Percentiles rank a stretch among this genome's conserved stretches.
These are phyloP conservation scores for Morpho achilles DNA, from an alignment of 2,888 invertebrate species.

Conservation along the genomic window DNA sequence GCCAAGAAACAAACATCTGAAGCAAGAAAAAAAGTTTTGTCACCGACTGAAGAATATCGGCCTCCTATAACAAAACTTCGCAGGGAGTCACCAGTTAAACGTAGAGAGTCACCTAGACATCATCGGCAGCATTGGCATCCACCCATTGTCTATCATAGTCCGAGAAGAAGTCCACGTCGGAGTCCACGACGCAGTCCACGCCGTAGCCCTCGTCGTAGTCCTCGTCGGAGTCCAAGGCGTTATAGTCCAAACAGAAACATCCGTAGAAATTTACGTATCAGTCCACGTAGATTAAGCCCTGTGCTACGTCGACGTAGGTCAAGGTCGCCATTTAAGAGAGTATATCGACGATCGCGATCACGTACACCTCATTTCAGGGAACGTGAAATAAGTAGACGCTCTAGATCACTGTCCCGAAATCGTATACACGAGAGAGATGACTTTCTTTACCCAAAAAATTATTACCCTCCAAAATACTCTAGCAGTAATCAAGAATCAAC, in stretches of 20 bases:
- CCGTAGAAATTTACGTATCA: slow-evolving; percentile 20
- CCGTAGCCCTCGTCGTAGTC: slow-evolving; percentile 7
- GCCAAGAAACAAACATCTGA: slow-evolving; percentile 10
- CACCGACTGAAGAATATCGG: slow-evolving; percentile 16
- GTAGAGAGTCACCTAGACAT: slow-evolving; percentile 25
- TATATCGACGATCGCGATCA: slow-evolving; percentile 18
- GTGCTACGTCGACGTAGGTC: slow-evolving; percentile 27
- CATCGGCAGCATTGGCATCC: slow-evolving; percentile 17
- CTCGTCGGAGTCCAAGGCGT: slow-evolving; percentile 1
- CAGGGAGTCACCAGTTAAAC: slow-evolving; percentile 24
- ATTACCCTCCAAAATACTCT: slow-evolving; percentile 15
- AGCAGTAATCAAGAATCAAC: slow-evolving; percentile 15
- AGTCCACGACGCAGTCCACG: slow-evolving; percentile 4
- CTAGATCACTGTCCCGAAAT: slow-evolving; percentile 21
- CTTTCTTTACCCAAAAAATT: slow-evolving; percentile 46
- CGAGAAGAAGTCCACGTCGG: background rate
- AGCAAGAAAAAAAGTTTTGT: slow-evolving; percentile 1
- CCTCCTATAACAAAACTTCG: slow-evolving; percentile 7
- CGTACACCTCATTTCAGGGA: slow-evolving; percentile 29
- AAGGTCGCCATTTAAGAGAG: slow-evolving; percentile 31
- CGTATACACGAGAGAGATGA: slow-evolving; percentile 30
- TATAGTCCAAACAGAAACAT: slow-evolving; percentile 27
- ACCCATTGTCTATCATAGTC: background rate
- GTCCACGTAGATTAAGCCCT: slow-evolving; percentile 32
- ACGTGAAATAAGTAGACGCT: slow-evolving; percentile 25